These are phyloP conservation scores for Lysandra coridon DNA, from an alignment of 2,888 invertebrate species.

Conservation along the genomic window DNA sequence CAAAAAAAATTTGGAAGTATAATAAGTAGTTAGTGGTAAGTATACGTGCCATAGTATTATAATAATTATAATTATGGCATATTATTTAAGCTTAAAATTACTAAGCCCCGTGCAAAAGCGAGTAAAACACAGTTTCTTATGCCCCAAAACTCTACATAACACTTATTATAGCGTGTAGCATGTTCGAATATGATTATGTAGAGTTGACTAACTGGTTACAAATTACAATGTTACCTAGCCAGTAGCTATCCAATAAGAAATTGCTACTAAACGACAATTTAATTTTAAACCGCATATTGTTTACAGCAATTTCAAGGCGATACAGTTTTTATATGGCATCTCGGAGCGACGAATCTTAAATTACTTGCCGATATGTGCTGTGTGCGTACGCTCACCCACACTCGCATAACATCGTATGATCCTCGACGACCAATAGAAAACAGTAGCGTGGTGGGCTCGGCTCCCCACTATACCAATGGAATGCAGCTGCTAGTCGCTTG, in stretches of 20 bases:
- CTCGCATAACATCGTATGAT: slow-evolving; percentile 73
- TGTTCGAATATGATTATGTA: slow-evolving; percentile 8
- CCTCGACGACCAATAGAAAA: slow-evolving; percentile 61
- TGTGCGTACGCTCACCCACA: slow-evolving; percentile 56
- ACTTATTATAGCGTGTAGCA: not conserved
- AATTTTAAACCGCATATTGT: not conserved
- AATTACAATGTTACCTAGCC: not conserved
- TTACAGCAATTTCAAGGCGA: slow-evolving; percentile 55
- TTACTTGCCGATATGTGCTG: slow-evolving; percentile 61
- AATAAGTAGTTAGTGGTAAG: too few species aligned
- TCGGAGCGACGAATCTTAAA: slow-evolving; percentile 59
- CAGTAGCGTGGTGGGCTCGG: slow-evolving; percentile 71
- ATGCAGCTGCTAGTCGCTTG: slow-evolving; percentile 60
- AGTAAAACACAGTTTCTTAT: not conserved
- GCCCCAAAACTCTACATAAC: not conserved
- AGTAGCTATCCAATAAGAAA: not conserved
- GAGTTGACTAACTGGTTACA: slow-evolving; percentile 2
- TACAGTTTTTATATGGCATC: slow-evolving; percentile 68
- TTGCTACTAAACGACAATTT: not conserved
- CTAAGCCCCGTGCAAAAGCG: not conserved
- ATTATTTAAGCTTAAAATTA: not conserved
- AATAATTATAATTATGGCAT: too few species aligned
- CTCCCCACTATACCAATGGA: slow-evolving; percentile 71
- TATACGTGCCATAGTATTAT: not conserved
- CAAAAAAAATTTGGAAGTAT: too few species aligned